Evolutionary conservation across 64 coral and sea anemone genomes (phyloP), one percentile per base, ranked within the genome.

Genomic region (Porites lutea): DNA sequence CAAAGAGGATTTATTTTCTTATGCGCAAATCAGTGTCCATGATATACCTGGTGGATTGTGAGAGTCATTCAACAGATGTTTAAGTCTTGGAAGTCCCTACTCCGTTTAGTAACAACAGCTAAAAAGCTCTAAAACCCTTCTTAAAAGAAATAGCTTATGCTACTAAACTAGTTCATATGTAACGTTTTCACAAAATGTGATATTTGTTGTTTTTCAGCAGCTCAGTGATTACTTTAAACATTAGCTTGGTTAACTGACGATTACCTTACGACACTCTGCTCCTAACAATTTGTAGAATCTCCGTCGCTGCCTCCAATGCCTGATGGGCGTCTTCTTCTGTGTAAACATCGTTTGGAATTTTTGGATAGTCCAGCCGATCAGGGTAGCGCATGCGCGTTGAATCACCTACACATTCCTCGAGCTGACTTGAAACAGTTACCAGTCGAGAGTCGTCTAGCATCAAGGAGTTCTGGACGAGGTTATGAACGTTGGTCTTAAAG

Each of bases 351-450:
- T 92, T 77, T 59, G 94, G 94, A 59, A 96, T 96, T 4, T 2
- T 59, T 55, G 89, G 94, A 88, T 5, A 92, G 13, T 47, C 22
- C 58, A 96, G 27, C 45, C 71, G 86, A 43, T 92, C 89, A 6
- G 94, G 94, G 65, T 96, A 96, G 50, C 94, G 89, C 94, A 96
- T 96, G 69, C 89, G 83, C 21, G 76, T 87, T 12, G 94, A 88
- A n/a, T 96, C 87, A 16, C 94, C 94, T 64, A 75, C 0, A 44
- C 3, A 18, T 65, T 3, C 12, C 81, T 83, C 90, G 14, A 96
- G 60, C 6, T 75, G 13, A 8, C 10, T 16, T 8, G 95, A 81
- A 47, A 96, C 45, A 10, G 20, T 48, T 3, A 47, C 71, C 52
- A 96, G 37, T 46, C 86, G n/a, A 2, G 71, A 59, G 58, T 96